Percentiles rank a stretch among this genome's conserved stretches.
Conservation (phyloP, 2,113 vertebrate genomes). For the Prietella phreatophila region DNA sequence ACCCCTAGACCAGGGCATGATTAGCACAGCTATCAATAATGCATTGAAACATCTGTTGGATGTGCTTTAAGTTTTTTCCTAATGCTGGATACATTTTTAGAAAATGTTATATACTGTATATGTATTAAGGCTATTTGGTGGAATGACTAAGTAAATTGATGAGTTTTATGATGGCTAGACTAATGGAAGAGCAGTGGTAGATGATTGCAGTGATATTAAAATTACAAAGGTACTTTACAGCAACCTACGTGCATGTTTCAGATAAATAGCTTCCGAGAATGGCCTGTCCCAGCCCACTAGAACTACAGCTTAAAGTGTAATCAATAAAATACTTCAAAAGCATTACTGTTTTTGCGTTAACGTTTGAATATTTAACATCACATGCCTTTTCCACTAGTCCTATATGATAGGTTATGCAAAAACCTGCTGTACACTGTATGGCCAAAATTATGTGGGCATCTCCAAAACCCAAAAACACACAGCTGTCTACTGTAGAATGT, state of each 20-base stretch:
- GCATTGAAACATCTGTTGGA: conserved; percentile 25
- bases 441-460: background rate
- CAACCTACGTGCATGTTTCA: background rate
- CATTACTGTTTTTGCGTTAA: no score
- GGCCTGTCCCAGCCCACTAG: background rate
- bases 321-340: background rate
- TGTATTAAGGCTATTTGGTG: background rate
- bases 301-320: background rate
- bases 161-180: background rate
- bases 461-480: background rate
- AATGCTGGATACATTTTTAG: conserved; percentile 6
- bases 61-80: conserved; percentile 22
- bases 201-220: background rate
- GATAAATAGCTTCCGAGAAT: background rate
- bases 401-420: no score
- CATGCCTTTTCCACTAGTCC: no score
- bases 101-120: conserved; percentile 12
- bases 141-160: background rate
- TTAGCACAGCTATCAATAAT: conserved; percentile 27
- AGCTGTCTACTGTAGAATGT: background rate
- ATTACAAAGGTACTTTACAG: background rate
- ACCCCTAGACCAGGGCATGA: background rate
- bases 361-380: no score
- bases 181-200: background rate
- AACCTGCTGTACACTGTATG: no score